phyloP scores from a whole-genome alignment of 2,797 vertebrate species.

The Galaxias olidus region DNA sequence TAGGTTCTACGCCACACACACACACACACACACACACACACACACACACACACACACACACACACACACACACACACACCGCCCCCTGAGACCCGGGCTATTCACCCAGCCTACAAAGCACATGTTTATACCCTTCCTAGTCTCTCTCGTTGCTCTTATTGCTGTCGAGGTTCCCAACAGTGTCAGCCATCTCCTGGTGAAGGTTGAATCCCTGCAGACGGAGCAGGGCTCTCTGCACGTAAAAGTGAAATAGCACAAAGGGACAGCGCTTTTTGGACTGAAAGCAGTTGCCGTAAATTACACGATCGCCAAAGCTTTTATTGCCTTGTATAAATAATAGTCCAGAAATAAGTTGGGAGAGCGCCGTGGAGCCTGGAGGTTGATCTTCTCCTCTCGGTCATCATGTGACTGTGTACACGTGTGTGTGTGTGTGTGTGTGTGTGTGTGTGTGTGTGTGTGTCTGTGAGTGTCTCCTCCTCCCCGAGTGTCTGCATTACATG shows the following conservation, averaged over 20 bases:
- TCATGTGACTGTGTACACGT: constrained; percentile 7
- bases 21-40: constrained; percentile 2
- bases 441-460: constrained; percentile 27
- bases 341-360: constrained; percentile 40
- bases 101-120: neutral
- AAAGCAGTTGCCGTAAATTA: constrained; percentile 57
- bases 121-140: constrained; percentile 6
- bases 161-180: constrained; percentile 40
- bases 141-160: constrained; percentile 16
- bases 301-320: constrained; percentile 52
- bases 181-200: constrained; percentile 47
- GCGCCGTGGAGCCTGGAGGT: constrained; percentile 25
- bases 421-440: constrained; percentile 5
- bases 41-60: constrained; percentile 45
- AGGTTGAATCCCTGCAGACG: constrained; percentile 49
- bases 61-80: constrained; percentile 6
- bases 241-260: constrained; percentile 60
- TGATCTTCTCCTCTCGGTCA: constrained; percentile 41
- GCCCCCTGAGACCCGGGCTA: no score
- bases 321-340: constrained; percentile 60
- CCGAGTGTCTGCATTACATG: neutral
- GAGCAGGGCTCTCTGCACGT: constrained; percentile 24
- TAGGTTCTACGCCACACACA: constrained; percentile 30
- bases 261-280: constrained; percentile 42
- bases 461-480: constrained; percentile 24